Base-by-base conservation (phyloP, 2,888 invertebrate species). In the Drosophila planitibia region DNA sequence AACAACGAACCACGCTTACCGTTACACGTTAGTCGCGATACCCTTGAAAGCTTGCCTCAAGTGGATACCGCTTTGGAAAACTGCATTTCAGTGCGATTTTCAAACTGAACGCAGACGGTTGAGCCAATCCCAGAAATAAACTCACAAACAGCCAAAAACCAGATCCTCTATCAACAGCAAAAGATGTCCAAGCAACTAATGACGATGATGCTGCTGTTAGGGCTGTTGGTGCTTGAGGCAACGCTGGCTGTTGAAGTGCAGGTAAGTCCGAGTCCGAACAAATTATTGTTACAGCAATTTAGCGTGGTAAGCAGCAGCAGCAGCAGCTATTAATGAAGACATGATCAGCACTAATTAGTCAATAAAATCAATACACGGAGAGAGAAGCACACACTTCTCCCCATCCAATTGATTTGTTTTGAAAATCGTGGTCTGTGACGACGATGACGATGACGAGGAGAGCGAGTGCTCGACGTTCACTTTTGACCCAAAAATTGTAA, bases 401-500 rank as follows among this genome's bases (percentile, higher is more conserved):
- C 52, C 84, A 69, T 82, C 72, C 62, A 62, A 68, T 67, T 58
- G 67, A 47, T 33, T 41, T 58, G 63, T 35, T 30, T 41, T 58
- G 70, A 57, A 54, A 53, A 70, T 70, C 55, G 68, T 70, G 64
- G 57, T 30, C n/a, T 37, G 37, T 30, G 57, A 28, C 35, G 57
- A 57, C 55, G 41, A 39, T 57, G 41, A 52, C 57, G 59, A 57
- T 49, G 51, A 37, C 58, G 47, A 70, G 62, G 35, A 67, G 62
- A 58, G 61, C 51, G n/a, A 64, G 41, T 63, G 70, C 12, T 37
- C 79, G 70, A 92, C 92, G 90, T 91, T 93, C 93, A 91, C 92
- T 93, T 93, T 91, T 93, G 93, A 93, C 92, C 92, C 91, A 93
- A 92, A 92, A 93, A 89, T 77, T 88, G 90, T 86, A 88, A 78